These are phyloP conservation scores for Oxyscelio sp. DNA, from an alignment of 2,888 invertebrate genomes.

Conservation along the genomic window DNA sequence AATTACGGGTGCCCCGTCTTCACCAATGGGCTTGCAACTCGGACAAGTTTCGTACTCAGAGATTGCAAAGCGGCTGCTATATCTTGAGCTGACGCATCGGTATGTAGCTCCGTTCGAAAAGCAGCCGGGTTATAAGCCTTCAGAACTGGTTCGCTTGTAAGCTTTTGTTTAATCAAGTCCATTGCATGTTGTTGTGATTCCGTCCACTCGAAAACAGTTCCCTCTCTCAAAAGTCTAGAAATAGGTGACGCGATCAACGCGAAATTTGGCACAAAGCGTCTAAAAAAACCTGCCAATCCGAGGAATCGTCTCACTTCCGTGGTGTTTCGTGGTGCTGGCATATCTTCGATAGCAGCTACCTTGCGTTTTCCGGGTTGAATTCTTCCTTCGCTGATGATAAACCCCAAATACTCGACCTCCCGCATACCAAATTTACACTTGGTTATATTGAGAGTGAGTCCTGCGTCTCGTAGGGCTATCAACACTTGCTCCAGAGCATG, in stretches of 20 bases:
- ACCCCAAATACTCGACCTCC: not conserved
- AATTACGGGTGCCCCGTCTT: no score
- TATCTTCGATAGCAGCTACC: not conserved
- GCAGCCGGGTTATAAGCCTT: not conserved
- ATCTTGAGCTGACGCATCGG: no score
- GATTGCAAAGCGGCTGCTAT: no score
- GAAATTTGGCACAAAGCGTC: not conserved
- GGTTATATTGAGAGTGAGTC: not conserved
- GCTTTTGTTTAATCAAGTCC: not conserved
- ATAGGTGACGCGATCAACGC: not conserved
- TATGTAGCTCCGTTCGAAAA: slow-evolving; percentile 8
- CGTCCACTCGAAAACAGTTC: not conserved
- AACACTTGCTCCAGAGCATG: not conserved
- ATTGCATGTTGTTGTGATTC: not conserved
- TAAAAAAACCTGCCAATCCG: not conserved
- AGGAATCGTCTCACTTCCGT: not conserved
- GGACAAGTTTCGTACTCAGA: no score
- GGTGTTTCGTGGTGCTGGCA: not conserved
- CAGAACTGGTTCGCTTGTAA: not conserved
- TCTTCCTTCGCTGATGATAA: not conserved
- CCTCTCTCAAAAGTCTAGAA: not conserved
- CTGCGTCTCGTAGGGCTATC: not conserved
- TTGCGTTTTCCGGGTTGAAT: not conserved
- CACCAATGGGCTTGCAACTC: no score
- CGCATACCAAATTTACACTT: not conserved